Evolutionary conservation across 2,797 vertebrate species (phyloP).

Genomic region (Myotis planiceps): DNA sequence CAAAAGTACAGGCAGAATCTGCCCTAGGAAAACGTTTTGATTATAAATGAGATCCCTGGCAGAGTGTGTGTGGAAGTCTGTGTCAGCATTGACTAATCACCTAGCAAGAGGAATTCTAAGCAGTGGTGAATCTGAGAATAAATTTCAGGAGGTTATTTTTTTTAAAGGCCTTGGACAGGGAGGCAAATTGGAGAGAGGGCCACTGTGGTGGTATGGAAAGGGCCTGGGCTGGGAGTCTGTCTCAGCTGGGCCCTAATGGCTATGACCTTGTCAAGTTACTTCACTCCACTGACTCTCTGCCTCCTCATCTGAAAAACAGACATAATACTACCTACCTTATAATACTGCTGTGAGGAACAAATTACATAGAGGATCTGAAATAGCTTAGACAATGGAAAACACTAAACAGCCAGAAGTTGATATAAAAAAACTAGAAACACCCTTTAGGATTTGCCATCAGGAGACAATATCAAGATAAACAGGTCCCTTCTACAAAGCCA

Average conservation of each 20-base stretch:
- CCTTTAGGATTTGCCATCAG: neutral
- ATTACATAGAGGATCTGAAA: neutral
- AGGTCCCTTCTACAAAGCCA: neutral
- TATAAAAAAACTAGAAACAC: neutral
- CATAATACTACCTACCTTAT: neutral
- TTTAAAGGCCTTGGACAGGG: conserved; percentile 8
- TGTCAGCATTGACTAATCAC: neutral
- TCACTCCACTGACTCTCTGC: neutral
- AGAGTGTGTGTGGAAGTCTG: neutral
- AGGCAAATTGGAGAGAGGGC: neutral
- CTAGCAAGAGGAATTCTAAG: neutral
- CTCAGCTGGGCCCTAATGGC: neutral
- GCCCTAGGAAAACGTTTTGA: neutral
- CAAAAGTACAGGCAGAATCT: neutral
- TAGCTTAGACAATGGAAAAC: neutral
- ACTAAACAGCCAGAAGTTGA: neutral
- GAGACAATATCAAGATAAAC: neutral
- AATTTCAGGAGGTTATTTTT: neutral
- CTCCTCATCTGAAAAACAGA: neutral
- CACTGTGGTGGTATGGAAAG: neutral
- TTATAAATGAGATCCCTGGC: conserved; percentile 29
- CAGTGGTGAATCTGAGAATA: conserved; percentile 9
- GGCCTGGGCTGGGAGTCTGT: neutral
- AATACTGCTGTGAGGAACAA: neutral
- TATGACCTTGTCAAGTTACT: neutral